phyloP scores from a whole-genome alignment of 2,113 vertebrate species.

The Hippocampus mohnikei region DNA sequence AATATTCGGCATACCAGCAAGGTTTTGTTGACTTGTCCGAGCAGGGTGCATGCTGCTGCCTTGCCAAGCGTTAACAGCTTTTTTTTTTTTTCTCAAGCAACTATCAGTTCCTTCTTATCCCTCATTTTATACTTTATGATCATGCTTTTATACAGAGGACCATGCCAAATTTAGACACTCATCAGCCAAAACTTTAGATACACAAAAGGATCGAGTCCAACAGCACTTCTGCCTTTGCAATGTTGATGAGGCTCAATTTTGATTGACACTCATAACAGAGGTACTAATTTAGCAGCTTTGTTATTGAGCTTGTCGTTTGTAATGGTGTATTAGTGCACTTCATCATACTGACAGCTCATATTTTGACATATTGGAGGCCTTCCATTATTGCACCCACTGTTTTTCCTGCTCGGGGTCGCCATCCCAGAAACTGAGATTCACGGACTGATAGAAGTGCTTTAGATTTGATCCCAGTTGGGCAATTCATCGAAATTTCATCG shows the following conservation, averaged over 20 bases:
- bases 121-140: not conserved
- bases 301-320: not conserved
- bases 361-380: no score
- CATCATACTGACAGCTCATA: no score
- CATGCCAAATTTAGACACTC: not conserved
- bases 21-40: slow-evolving; percentile 78
- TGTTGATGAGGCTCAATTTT: not conserved
- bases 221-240: not conserved
- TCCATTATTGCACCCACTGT: no score
- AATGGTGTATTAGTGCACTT: not conserved
- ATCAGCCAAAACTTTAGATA: not conserved
- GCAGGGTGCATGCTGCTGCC: slow-evolving; percentile 70
- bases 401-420: no score
- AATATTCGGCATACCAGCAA: slow-evolving; percentile 76
- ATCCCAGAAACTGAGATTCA: no score
- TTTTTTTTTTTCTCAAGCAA: slow-evolving; percentile 15
- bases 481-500: no score
- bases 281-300: not conserved
- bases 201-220: not conserved
- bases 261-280: not conserved
- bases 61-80: slow-evolving; percentile 66
- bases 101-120: slow-evolving; percentile 10
- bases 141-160: not conserved
- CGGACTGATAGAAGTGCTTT: no score
- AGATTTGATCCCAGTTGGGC: no score